phyloP scores from a whole-genome alignment of 1,140 invertebrate genomes.

The Trypoxylus dichotomus region DNA sequence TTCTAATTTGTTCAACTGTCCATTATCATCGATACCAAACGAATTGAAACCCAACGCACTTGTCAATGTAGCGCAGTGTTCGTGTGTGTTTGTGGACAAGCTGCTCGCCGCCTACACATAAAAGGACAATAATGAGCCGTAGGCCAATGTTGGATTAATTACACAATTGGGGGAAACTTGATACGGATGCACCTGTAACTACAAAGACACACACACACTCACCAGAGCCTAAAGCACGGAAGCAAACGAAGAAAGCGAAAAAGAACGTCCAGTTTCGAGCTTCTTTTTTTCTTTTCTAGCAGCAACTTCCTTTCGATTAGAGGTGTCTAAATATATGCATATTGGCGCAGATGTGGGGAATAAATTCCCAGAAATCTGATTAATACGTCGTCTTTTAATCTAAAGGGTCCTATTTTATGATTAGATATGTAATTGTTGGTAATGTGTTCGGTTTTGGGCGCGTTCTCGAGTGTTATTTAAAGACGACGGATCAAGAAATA shows the following conservation, averaged over 20 bases:
- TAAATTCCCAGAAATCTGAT: neutral
- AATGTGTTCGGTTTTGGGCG: neutral
- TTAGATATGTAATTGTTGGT: neutral
- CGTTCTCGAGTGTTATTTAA: neutral
- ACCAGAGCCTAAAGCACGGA: neutral
- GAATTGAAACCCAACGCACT: neutral
- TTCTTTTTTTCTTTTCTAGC: neutral
- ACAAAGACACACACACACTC: neutral
- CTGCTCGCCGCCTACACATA: neutral
- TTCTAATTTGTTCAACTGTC: neutral
- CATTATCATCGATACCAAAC: neutral
- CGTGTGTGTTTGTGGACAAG: neutral
- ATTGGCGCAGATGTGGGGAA: neutral
- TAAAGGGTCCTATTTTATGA: neutral
- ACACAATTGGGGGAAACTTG: neutral
- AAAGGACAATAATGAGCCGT: neutral
- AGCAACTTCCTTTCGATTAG: neutral
- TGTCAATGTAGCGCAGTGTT: neutral
- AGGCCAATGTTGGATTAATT: neutral
- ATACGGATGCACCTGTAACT: slow-evolving; percentile 19
- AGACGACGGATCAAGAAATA: neutral
- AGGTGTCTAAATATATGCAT: neutral
- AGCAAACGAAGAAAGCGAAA: neutral
- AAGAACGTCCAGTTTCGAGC: neutral
- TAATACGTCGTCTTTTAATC: neutral